Evolutionary conservation across 2,888 invertebrate species (phyloP).

Genomic region (Coelinius sp.): DNA sequence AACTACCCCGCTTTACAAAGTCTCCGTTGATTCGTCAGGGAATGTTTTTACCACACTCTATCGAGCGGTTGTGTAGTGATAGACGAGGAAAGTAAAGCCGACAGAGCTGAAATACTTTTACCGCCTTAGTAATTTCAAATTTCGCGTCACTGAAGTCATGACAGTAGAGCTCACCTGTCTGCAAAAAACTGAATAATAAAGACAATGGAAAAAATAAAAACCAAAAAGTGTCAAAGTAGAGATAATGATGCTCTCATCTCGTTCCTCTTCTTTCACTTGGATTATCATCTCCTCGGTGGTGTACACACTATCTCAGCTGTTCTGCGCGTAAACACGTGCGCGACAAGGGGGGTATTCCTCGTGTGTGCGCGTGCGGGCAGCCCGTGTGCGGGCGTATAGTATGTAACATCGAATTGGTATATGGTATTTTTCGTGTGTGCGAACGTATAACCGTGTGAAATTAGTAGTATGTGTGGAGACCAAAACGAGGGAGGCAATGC

Average conservation of each 20-base stretch:
- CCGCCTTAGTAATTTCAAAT: constrained; percentile 28
- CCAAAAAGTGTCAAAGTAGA: neutral
- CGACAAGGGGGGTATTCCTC: constrained; percentile 55
- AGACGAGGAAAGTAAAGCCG: neutral
- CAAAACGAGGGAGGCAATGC: constrained; percentile 69
- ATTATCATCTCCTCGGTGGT: constrained; percentile 17
- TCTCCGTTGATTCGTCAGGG: constrained; percentile 25
- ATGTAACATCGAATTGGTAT: constrained; percentile 31
- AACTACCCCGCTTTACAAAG: neutral
- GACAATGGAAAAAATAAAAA: neutral
- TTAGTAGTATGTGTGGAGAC: constrained; percentile 64
- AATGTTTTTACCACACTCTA: constrained; percentile 16
- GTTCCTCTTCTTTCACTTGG: constrained; percentile 26
- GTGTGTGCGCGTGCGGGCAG: constrained; percentile 49
- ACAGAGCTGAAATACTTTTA: neutral
- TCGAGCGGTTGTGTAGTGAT: constrained; percentile 4
- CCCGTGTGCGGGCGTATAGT: constrained; percentile 42
- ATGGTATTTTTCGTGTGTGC: constrained; percentile 46
- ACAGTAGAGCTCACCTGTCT: neutral
- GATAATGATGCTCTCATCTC: constrained; percentile 22
- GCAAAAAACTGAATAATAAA: neutral
- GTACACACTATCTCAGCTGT: constrained; percentile 63
- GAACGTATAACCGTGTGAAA: constrained; percentile 52
- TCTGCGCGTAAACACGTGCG: constrained; percentile 69
- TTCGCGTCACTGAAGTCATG: neutral